A percentile compares a stretch with the other conserved stretches of the same genome.
Conservation (phyloP, 2,113 vertebrate species). For the Pollachius pollachius region DNA sequence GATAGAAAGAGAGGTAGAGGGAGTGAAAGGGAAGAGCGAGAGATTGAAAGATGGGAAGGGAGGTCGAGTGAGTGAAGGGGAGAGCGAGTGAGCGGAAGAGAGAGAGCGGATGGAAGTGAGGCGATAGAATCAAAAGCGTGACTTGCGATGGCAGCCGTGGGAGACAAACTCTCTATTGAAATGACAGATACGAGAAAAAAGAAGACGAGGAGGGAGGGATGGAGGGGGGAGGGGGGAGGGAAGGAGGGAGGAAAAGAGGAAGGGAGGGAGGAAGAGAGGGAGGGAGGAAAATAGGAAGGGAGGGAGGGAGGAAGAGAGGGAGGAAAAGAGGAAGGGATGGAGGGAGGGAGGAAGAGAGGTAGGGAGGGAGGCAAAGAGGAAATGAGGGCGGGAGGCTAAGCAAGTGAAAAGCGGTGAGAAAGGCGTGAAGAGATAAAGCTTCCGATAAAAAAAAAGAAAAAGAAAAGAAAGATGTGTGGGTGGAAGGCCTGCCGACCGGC, state of each 20-base stretch:
- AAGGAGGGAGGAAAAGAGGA: neutral
- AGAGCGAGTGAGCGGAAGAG: neutral
- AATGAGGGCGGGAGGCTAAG: neutral
- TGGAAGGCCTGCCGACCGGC: conserved; percentile 27
- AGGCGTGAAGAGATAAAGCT: conserved; percentile 31
- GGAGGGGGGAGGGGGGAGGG: neutral
- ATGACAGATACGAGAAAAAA: conserved; percentile 21
- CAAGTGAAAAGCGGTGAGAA: conserved; percentile 4
- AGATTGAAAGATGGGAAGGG: too few species aligned
- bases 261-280: neutral
- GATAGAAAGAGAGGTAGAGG: neutral
- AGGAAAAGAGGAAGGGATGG: neutral
- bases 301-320: neutral
- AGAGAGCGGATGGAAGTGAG: neutral
- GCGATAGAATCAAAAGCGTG: conserved; percentile 27
- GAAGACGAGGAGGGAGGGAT: neutral
- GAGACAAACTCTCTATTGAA: conserved; percentile 24
- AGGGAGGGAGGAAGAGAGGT: neutral
- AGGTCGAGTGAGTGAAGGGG: neutral
- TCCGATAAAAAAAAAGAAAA: conserved; percentile 8
- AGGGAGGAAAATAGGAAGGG: neutral
- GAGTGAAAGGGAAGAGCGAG: neutral
- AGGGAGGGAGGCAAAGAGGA: conserved; percentile 5
- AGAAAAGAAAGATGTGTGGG: conserved; percentile 20
- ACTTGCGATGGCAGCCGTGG: conserved; percentile 17